Conservation (phyloP, 2,113 vertebrate genomes). For the Equus quagga region DNA sequence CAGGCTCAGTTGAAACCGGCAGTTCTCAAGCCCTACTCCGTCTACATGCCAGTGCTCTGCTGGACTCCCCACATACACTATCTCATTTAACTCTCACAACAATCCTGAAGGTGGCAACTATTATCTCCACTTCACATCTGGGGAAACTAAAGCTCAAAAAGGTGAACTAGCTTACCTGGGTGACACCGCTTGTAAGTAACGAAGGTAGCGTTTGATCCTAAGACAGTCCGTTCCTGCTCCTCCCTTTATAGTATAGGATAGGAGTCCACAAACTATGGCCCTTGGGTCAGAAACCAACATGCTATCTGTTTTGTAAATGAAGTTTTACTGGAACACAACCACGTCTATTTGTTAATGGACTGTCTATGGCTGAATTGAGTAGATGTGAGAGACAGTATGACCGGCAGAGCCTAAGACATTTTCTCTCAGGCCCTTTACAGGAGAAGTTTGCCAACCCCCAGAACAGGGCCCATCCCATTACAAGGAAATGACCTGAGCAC, state of each 20-base stretch:
- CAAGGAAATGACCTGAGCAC: neutral
- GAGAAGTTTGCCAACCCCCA: neutral
- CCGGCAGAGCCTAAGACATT: neutral
- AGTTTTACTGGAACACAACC: conserved; percentile 18
- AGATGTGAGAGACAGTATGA: neutral
- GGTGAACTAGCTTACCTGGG: neutral
- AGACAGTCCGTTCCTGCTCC: neutral
- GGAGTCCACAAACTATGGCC: neutral
- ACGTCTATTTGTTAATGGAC: neutral
- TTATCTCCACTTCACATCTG: neutral
- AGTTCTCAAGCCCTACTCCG: fast-evolving
- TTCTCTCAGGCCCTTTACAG: neutral
- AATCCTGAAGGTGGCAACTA: neutral
- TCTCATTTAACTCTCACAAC: neutral
- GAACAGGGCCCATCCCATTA: neutral
- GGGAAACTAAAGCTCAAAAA: neutral
- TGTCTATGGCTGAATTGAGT: neutral
- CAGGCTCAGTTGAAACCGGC: fast-evolving
- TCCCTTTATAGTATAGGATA: neutral
- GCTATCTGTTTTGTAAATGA: neutral
- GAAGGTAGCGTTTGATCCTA: neutral
- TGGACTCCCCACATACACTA: fast-evolving
- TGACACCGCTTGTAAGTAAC: neutral
- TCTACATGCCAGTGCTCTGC: fast-evolving
- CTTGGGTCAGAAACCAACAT: neutral